Evolutionary conservation across 2,797 vertebrate genomes (phyloP).

Genomic region (Cottoperca gobio): DNA sequence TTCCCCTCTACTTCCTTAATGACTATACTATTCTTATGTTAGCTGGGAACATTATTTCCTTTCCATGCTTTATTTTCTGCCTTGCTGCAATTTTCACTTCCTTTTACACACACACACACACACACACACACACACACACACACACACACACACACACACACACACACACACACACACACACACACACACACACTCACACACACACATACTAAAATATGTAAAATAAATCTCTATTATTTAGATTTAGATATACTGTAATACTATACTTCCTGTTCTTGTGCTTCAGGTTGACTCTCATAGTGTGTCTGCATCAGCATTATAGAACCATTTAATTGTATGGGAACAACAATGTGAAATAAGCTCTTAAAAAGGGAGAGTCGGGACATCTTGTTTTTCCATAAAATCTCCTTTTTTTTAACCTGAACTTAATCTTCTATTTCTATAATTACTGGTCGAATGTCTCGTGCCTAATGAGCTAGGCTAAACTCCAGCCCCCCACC

Average conservation of each 20-base stretch:
- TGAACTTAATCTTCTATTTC: neutral
- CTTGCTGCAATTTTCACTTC: neutral
- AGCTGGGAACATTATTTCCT: slow-evolving; percentile 47
- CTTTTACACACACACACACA: neutral
- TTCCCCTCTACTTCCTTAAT: slow-evolving; percentile 55
- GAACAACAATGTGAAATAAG: neutral
- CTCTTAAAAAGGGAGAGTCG: neutral
- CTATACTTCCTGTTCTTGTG: neutral
- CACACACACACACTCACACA: too few relatives aligned
- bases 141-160: too few relatives aligned
- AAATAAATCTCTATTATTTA: too few relatives aligned
- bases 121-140: too few relatives aligned
- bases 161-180: too few relatives aligned
- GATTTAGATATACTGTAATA: neutral
- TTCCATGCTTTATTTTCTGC: neutral
- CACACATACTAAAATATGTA: too few relatives aligned
- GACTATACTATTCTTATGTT: slow-evolving; percentile 58
- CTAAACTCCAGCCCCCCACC: neutral
- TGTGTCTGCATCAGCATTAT: neutral
- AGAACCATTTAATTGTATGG: neutral
- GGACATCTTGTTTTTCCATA: slow-evolving; percentile 7
- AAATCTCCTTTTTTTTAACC: neutral
- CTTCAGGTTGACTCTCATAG: neutral
- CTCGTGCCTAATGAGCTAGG: neutral
- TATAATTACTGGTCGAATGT: neutral